phyloP scores from a whole-genome alignment of 2,797 vertebrate species.

The Enteromius thamalakanensis region DNA sequence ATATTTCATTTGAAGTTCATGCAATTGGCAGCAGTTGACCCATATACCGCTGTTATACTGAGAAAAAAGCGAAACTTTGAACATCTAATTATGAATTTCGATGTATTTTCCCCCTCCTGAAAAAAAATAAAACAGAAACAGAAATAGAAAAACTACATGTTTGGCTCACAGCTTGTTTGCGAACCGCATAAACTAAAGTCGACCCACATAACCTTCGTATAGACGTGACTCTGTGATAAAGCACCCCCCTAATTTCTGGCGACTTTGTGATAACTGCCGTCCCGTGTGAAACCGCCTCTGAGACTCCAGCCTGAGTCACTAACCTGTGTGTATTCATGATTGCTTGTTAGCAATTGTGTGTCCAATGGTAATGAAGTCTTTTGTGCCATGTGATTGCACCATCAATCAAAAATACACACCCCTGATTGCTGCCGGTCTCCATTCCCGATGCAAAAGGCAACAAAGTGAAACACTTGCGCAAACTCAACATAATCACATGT shows the following conservation, averaged over 20 bases:
- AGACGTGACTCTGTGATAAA: slow-evolving; percentile 56
- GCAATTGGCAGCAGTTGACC: slow-evolving; percentile 49
- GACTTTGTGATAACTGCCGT: slow-evolving; percentile 61
- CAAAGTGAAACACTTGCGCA: slow-evolving; percentile 46
- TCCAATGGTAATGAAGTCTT: slow-evolving; percentile 82
- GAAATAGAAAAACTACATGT: slow-evolving; percentile 33
- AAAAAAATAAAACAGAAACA: neutral
- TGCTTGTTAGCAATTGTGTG: slow-evolving; percentile 78
- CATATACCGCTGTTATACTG: slow-evolving; percentile 20
- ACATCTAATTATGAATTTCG: slow-evolving; percentile 48
- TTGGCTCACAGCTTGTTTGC: slow-evolving; percentile 23
- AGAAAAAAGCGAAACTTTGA: slow-evolving; percentile 37
- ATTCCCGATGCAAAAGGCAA: slow-evolving; percentile 49
- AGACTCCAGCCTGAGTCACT: slow-evolving; percentile 44
- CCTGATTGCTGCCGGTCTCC: slow-evolving; percentile 53
- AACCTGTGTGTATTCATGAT: slow-evolving; percentile 70
- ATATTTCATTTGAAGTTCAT: slow-evolving; percentile 51
- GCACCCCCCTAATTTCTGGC: slow-evolving; percentile 57
- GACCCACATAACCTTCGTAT: slow-evolving; percentile 54
- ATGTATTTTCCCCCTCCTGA: neutral
- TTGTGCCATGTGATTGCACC: slow-evolving; percentile 81
- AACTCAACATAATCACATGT: slow-evolving; percentile 51
- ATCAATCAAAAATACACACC: slow-evolving; percentile 76
- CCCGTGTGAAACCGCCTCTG: slow-evolving; percentile 34
- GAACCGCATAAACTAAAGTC: slow-evolving; percentile 26